phyloP scores from a whole-genome alignment of 2,888 invertebrate species.

The Aethes cnicana region DNA sequence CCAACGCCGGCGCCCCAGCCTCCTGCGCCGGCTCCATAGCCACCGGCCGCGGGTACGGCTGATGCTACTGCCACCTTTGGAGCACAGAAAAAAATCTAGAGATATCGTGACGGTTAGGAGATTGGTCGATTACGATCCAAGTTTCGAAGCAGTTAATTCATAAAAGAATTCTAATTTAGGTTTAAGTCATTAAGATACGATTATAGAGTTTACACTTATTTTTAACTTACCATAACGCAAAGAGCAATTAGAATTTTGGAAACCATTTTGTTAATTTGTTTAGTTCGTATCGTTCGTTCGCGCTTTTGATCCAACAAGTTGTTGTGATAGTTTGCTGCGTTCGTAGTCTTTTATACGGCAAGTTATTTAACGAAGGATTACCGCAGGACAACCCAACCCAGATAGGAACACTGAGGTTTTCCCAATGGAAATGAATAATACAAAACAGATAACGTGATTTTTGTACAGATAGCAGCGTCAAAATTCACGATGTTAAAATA shows the following conservation, averaged over 20 bases:
- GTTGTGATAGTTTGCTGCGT: constrained; percentile 34
- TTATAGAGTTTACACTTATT: too few species aligned
- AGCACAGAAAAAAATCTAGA: too few species aligned
- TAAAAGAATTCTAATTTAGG: too few species aligned
- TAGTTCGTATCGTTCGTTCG: constrained; percentile 41
- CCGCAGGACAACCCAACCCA: constrained; percentile 40
- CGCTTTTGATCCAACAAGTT: constrained; percentile 43
- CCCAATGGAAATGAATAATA: constrained; percentile 53
- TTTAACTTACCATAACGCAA: constrained; percentile 66
- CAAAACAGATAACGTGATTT: constrained; percentile 52
- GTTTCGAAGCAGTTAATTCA: too few species aligned
- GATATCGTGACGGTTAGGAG: too few species aligned
- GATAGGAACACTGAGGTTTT: constrained; percentile 60
- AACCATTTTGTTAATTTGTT: constrained; percentile 56
- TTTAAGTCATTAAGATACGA: too few species aligned
- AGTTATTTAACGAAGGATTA: constrained; percentile 58
- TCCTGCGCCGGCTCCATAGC: constrained; percentile 32
- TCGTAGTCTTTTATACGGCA: constrained; percentile 56
- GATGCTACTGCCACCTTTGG: constrained; percentile 55
- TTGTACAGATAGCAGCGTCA: constrained; percentile 42
- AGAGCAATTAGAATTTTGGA: constrained; percentile 59
- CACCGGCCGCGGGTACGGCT: constrained; percentile 53
- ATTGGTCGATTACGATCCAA: too few species aligned
- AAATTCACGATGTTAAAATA: constrained; percentile 6
- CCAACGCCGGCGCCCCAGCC: constrained; percentile 38